Percentiles rank a stretch among this genome's conserved stretches.
Evolutionary conservation across 2,888 invertebrate species (phyloP).

Genomic region (Cheilosia variabilis): DNA sequence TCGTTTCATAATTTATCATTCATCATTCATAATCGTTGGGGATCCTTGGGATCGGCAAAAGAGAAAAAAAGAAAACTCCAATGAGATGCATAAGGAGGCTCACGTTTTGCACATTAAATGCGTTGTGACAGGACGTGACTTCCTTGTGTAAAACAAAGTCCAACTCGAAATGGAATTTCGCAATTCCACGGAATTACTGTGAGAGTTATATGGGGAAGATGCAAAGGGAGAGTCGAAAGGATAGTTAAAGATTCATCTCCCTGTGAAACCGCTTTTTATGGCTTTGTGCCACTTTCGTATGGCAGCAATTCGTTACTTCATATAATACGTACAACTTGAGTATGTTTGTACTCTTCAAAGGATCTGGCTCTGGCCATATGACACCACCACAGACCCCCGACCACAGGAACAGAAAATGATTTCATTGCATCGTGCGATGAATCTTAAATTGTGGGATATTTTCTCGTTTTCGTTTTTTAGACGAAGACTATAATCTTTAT

Average conservation of each 20-base stretch:
- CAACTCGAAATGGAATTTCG: constrained; percentile 72
- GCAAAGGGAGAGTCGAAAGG: constrained; percentile 5
- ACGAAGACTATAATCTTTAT: constrained; percentile 38
- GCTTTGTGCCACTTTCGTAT: constrained; percentile 60
- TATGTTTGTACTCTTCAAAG: constrained; percentile 21
- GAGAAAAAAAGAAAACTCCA: constrained; percentile 3
- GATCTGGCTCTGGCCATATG: constrained; percentile 18
- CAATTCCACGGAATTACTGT: constrained; percentile 67
- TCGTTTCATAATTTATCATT: constrained; percentile 51
- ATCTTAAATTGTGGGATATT: constrained; percentile 58
- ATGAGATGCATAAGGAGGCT: constrained; percentile 66
- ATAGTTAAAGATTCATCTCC: constrained; percentile 69
- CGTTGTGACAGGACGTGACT: constrained; percentile 78
- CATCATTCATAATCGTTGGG: constrained; percentile 67
- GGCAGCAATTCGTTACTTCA: constrained; percentile 56
- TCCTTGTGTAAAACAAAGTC: constrained; percentile 71
- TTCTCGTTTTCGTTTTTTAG: constrained; percentile 17
- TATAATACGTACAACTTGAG: constrained; percentile 9
- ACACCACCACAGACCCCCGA: constrained; percentile 15
- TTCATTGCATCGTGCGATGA: constrained; percentile 71
- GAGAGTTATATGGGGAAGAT: background rate
- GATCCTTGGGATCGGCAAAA: constrained; percentile 30
- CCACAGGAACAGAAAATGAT: constrained; percentile 59
- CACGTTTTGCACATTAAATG: constrained; percentile 78
- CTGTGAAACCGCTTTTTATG: constrained; percentile 65